Conservation (phyloP, 2,113 vertebrate genomes). For the Arenaria interpres region DNA sequence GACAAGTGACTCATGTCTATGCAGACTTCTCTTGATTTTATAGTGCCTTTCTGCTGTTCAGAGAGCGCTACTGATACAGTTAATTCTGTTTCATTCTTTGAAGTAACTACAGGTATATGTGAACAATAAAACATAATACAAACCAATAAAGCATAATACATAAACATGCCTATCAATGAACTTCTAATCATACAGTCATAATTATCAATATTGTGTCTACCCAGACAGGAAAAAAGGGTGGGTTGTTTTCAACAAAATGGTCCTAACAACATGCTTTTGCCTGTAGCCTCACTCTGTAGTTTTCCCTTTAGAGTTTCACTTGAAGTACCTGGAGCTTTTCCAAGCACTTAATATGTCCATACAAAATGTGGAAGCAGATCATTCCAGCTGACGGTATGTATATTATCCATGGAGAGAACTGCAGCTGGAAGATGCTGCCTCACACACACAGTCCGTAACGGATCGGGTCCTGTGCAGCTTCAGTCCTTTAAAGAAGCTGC, state of each 20-base stretch:
- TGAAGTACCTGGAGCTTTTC: slow-evolving; percentile 27
- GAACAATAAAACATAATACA: background rate
- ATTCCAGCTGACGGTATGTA: background rate
- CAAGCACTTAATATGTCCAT: slow-evolving; percentile 3
- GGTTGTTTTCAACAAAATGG: background rate
- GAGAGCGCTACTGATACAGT: background rate
- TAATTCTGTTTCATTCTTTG: background rate
- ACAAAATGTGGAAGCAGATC: slow-evolving; percentile 38
- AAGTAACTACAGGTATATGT: background rate
- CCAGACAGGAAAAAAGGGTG: background rate
- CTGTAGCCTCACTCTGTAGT: background rate
- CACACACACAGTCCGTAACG: background rate
- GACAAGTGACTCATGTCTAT: background rate
- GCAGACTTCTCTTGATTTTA: background rate
- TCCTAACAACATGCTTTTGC: background rate
- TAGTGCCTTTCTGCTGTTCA: background rate
- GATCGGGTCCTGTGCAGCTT: background rate
- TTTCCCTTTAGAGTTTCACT: background rate
- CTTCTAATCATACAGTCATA: background rate
- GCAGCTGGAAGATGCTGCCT: slow-evolving; percentile 24
- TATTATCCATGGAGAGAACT: background rate
- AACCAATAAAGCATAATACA: background rate
- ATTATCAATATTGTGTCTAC: background rate
- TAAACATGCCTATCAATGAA: background rate
- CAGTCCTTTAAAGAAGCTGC: background rate